Percentiles rank a stretch among this genome's conserved stretches.
phyloP scores from a whole-genome alignment of 1,140 invertebrate species.

The Saccostrea glomerata region DNA sequence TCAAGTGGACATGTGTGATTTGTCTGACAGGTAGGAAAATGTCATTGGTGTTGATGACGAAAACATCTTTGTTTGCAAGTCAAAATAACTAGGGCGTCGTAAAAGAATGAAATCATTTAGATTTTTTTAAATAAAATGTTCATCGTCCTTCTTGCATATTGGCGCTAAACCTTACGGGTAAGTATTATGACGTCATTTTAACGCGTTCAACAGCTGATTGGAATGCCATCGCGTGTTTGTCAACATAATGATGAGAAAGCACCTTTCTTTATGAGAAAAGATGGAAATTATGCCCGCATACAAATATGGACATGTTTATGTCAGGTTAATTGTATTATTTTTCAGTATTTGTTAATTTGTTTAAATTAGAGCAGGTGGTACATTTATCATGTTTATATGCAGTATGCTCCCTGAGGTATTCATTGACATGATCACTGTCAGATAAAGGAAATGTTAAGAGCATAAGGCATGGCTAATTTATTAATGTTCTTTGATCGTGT shows the following conservation, averaged over 20 bases:
- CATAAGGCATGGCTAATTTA: not conserved
- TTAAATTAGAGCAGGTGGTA: too few relatives aligned
- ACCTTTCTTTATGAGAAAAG: not conserved
- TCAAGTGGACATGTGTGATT: slow-evolving; percentile 27
- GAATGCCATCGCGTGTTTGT: slow-evolving; percentile 21
- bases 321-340: slow-evolving; percentile 1
- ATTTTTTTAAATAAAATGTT: not conserved
- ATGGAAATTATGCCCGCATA: not conserved
- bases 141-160: not conserved
- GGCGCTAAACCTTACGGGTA: not conserved
- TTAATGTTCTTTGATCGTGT: not conserved
- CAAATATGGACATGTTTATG: not conserved
- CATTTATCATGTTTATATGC: not conserved
- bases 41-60: too few relatives aligned
- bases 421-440: not conserved
- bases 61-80: too few relatives aligned
- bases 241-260: not conserved
- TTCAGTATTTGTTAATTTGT: too few relatives aligned
- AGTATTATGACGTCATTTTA: slow-evolving; percentile 16
- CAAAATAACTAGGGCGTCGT: not conserved
- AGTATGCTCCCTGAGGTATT: not conserved
- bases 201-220: slow-evolving; percentile 25
- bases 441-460: not conserved
- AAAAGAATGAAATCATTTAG: not conserved
- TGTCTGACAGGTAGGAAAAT: slow-evolving; percentile 12